Evolutionary conservation across 2,888 invertebrate species (phyloP), one percentile per base, ranked within the genome.

Genomic region (Cloeon dipterum): DNA sequence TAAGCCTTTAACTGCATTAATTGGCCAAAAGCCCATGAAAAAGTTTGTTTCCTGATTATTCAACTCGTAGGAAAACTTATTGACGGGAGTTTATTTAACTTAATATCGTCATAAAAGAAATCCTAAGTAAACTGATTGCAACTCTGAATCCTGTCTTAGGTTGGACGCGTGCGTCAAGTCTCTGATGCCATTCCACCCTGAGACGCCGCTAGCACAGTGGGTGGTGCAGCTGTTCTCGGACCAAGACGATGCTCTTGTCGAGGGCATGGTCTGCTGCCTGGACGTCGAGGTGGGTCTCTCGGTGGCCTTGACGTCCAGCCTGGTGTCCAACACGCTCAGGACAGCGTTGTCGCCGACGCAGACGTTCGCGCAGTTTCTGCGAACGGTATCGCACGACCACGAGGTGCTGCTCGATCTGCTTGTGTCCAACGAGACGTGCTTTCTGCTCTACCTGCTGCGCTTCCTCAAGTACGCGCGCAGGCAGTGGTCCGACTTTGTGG

Each of bases 361-460:
- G 37, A 82, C 83, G n/a, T 85, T 86, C 49, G 69, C 85, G 42
- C 79, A 83, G 52, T 86, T 88, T 53, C 61, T 86, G 20, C 71
- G 75, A 47, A 74, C 82, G 38, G 81, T 85, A 10, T 74, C 79
- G 32, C 51, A 53, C 40, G 81, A 82, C 51, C 72, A 75, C 5
- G 76, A 76, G 51, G 72, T 85, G 2, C 55, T 88, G 32, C 57
- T 88, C 13, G 86, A 88, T 55, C 71, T 83, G 50, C 65, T 88
- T 43, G 81, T 86, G 13, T 83, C 82, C 51, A 86, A 85, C 49
- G 86, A 88, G 55, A 88, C 88, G 3, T 86, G 85, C 55, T 88
- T 88, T 52, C 58, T 88, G 38, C 56, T 86, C 25, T 88, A 88
- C 55, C 60, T 88, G 46, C 60, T 86, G 43, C 63, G 85, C 48